Percentiles rank a stretch among this genome's conserved stretches.
These are phyloP conservation scores for Stomatorhinus walkeri DNA, from an alignment of 2,797 vertebrate species.

Conservation along the genomic window DNA sequence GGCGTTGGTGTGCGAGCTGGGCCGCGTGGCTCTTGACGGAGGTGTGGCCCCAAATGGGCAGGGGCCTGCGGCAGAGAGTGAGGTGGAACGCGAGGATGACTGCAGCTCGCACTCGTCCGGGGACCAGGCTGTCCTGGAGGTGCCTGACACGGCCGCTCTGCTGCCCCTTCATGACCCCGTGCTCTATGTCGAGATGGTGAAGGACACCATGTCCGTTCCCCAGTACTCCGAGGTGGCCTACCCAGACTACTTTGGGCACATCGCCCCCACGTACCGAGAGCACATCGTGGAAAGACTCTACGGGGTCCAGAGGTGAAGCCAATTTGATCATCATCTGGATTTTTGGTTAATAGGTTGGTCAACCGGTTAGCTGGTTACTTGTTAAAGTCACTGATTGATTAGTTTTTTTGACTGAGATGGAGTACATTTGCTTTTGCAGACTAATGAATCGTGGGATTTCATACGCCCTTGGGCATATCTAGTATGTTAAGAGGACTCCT, in stretches of 20 bases:
- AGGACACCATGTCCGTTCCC: constrained; percentile 79
- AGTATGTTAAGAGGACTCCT: background rate
- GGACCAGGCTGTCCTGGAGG: constrained; percentile 65
- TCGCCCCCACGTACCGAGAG: constrained; percentile 80
- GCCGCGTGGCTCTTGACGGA: constrained; percentile 64
- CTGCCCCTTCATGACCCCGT: constrained; percentile 84
- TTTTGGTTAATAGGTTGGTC: background rate
- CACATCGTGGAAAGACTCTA: constrained; percentile 86
- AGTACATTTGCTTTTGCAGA: background rate
- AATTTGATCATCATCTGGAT: background rate
- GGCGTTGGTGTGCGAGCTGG: constrained; percentile 71
- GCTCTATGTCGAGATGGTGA: constrained; percentile 88
- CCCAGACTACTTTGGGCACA: constrained; percentile 95
- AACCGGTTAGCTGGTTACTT: background rate
- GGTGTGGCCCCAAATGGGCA: constrained; percentile 48
- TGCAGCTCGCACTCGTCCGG: constrained; percentile 53
- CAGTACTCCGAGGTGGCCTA: constrained; percentile 90
- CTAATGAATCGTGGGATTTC: background rate
- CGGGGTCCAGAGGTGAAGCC: constrained; percentile 88
- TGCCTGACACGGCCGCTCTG: constrained; percentile 67
- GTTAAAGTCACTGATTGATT: background rate
- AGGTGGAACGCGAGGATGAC: constrained; percentile 72
- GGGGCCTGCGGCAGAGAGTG: constrained; percentile 44
- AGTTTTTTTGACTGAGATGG: background rate
- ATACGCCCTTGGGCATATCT: background rate